These are phyloP conservation scores for Pollenia labialis DNA, from an alignment of 2,888 invertebrate genomes.

Conservation along the genomic window DNA sequence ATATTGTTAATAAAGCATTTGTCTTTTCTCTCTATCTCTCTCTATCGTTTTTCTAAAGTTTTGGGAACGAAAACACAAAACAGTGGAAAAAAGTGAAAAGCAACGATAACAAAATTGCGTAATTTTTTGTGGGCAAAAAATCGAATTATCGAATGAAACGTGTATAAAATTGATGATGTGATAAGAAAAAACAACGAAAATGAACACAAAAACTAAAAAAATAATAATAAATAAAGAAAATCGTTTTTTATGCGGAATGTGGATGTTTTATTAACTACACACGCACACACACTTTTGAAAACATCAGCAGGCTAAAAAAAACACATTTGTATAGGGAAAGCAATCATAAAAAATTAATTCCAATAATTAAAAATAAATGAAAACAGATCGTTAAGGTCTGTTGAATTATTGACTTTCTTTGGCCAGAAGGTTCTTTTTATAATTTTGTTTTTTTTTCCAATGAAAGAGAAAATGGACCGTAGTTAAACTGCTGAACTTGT, in stretches of 20 bases:
- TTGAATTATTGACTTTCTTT: conserved; percentile 14
- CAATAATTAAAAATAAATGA: not conserved
- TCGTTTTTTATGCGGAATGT: too few relatives aligned
- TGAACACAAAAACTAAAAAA: not conserved
- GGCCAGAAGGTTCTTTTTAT: not conserved
- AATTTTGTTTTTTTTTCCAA: too few relatives aligned
- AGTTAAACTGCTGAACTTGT: too few relatives aligned
- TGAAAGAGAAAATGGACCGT: too few relatives aligned
- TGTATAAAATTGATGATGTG: conserved; percentile 59
- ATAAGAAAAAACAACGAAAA: conserved; percentile 19
- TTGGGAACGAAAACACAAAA: not conserved
- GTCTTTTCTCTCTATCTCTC: too few relatives aligned
- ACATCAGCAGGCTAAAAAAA: not conserved
- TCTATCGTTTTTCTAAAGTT: too few relatives aligned
- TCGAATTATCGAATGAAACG: conserved; percentile 51
- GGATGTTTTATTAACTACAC: too few relatives aligned
- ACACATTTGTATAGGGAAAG: not conserved
- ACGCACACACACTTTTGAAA: too few relatives aligned
- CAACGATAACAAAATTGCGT: not conserved
- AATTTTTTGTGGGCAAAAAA: conserved; percentile 23
- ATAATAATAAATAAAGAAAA: not conserved
- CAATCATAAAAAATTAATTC: not conserved
- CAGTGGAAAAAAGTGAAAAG: not conserved
- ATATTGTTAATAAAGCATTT: too few relatives aligned
- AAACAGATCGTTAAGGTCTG: not conserved